Percentiles rank a stretch among this genome's conserved stretches.
Conservation (phyloP, 2,888 invertebrate genomes). For the Phortica magna region DNA sequence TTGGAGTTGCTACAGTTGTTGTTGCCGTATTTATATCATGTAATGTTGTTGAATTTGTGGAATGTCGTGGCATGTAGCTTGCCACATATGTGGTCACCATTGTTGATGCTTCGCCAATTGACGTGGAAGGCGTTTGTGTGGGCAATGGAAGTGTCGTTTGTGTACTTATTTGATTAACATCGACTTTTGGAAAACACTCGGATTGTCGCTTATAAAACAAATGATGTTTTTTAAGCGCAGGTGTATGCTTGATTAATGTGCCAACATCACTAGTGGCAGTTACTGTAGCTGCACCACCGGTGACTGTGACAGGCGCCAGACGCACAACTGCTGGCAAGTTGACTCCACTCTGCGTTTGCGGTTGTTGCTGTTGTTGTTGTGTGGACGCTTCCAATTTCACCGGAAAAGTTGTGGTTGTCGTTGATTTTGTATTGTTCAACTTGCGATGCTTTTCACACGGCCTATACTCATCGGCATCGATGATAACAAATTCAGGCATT, state of each 20-base stretch:
- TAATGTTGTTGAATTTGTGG: conserved; percentile 46
- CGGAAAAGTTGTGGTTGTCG: conserved; percentile 4
- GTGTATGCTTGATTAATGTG: conserved; percentile 47
- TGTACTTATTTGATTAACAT: conserved; percentile 33
- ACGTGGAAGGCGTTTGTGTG: conserved; percentile 29
- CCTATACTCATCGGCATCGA: conserved; percentile 70
- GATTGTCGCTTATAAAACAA: conserved; percentile 77
- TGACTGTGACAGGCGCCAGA: conserved; percentile 23
- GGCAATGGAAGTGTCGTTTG: conserved; percentile 35
- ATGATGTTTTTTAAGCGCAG: conserved; percentile 77
- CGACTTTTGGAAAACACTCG: conserved; percentile 70
- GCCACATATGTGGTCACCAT: conserved; percentile 45
- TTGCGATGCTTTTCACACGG: conserved; percentile 72
- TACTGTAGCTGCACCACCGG: conserved; percentile 14
- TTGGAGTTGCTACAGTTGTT: conserved; percentile 56
- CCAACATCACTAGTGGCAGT: conserved; percentile 32
- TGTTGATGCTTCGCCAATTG: conserved; percentile 32
- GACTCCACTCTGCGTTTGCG: neutral
- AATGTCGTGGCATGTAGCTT: conserved; percentile 63
- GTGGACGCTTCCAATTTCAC: neutral
- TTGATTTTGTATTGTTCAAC: conserved; percentile 29
- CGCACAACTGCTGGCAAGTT: conserved; percentile 48
- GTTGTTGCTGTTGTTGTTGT: conserved; percentile 37
- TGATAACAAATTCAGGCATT: conserved; percentile 66
- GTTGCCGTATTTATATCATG: conserved; percentile 28